Percentiles rank a stretch among this genome's conserved stretches.
Evolutionary conservation across 1,140 invertebrate species (phyloP).

Genomic region (Sitophilus oryzae): DNA sequence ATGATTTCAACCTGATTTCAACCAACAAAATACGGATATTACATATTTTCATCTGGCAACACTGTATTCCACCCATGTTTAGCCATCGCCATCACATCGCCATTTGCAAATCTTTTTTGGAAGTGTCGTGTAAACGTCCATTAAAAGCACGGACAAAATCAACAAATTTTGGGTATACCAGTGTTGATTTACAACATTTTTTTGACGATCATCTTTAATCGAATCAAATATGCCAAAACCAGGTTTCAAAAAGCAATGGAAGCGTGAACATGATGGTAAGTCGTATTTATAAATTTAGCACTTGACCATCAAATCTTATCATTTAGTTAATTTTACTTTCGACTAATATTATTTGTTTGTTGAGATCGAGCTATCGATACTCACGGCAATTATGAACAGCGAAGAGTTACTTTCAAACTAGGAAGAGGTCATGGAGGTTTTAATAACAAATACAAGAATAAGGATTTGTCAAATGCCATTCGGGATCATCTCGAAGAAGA

Average conservation of each 20-base stretch:
- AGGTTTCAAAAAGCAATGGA: conserved; percentile 3
- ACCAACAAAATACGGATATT: too few relatives aligned
- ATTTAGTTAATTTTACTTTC: too few relatives aligned
- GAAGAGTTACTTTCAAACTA: conserved; percentile 51
- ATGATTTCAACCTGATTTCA: too few relatives aligned
- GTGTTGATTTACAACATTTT: neutral
- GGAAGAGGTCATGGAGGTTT: conserved; percentile 37
- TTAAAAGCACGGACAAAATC: too few relatives aligned
- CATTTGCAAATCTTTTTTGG: too few relatives aligned
- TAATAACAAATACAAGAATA: conserved; percentile 45
- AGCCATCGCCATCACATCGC: too few relatives aligned
- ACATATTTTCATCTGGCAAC: too few relatives aligned
- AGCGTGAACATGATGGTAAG: conserved; percentile 4
- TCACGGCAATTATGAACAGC: too few relatives aligned
- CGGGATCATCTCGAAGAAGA: conserved; percentile 49
- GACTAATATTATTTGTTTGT: conserved; percentile 1
- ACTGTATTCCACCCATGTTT: too few relatives aligned
- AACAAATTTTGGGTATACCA: neutral
- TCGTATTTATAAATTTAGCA: neutral
- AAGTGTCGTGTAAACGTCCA: too few relatives aligned
- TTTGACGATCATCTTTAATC: neutral
- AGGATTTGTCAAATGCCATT: conserved; percentile 43
- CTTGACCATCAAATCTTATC: too few relatives aligned
- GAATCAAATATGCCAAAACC: conserved; percentile 18
- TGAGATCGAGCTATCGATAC: conserved; percentile 8